phyloP scores from a whole-genome alignment of 23 tunicate species.

The Halocynthia aurantium region DNA sequence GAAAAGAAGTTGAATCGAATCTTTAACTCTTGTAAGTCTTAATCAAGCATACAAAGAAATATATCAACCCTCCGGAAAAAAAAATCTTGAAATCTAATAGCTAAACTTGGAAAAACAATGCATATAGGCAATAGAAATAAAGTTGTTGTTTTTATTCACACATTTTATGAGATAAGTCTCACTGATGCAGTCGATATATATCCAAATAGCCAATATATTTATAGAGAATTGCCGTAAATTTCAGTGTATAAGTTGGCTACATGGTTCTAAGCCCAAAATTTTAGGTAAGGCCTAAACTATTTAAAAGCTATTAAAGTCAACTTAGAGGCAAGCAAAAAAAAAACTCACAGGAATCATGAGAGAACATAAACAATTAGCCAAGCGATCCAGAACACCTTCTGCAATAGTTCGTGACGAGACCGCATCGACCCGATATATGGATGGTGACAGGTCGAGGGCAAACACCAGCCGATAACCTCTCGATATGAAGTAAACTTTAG shows the following conservation, averaged over 20 bases:
- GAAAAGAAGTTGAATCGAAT: too few species aligned
- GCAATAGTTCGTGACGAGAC: constrained; percentile 38
- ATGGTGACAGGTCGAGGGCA: constrained; percentile 75
- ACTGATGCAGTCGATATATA: too few species aligned
- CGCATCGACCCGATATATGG: constrained; percentile 53
- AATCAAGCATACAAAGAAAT: too few species aligned
- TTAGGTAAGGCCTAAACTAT: background rate
- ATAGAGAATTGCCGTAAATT: background rate
- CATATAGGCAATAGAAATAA: too few species aligned
- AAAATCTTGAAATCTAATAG: too few species aligned
- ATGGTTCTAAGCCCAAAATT: background rate
- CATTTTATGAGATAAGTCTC: background rate
- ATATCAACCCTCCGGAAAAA: too few species aligned
- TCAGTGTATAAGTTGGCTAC: background rate
- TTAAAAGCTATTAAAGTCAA: background rate
- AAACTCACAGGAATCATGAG: constrained; percentile 25
- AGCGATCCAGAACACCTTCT: constrained; percentile 42
- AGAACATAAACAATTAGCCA: constrained; percentile 55
- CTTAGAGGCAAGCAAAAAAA: constrained; percentile 27
- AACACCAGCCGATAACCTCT: constrained; percentile 72
- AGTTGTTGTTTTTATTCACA: background rate
- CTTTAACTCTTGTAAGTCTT: too few species aligned
- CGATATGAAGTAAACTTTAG: constrained; percentile 63
- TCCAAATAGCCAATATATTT: background rate
- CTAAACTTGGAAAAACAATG: too few species aligned